Evolutionary conservation across 2,888 invertebrate genomes (phyloP).

Genomic region (Dione juno): DNA sequence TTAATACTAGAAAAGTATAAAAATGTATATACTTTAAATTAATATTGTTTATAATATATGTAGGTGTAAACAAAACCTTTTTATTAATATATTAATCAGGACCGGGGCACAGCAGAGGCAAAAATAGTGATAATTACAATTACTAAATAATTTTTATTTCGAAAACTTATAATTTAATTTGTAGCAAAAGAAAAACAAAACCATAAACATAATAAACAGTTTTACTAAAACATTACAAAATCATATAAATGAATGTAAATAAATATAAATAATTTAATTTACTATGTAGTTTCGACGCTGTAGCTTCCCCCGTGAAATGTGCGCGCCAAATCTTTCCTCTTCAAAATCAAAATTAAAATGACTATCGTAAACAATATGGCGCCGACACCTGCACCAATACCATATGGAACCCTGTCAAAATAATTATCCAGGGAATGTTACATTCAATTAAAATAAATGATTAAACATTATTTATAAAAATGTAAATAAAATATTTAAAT

Average conservation of each 20-base stretch:
- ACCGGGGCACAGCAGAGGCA: no score
- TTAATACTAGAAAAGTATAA: no score
- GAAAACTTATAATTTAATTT: background rate
- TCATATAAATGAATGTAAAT: background rate
- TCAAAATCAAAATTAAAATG: slow-evolving; percentile 31
- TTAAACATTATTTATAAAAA: no score
- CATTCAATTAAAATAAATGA: no score
- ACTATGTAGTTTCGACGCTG: slow-evolving; percentile 48
- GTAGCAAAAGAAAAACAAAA: background rate
- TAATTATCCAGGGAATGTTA: no score
- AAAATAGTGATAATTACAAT: no score
- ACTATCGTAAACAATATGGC: slow-evolving; percentile 7
- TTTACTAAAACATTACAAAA: background rate
- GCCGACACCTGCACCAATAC: slow-evolving; percentile 31
- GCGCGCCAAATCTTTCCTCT: slow-evolving; percentile 41
- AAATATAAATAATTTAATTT: background rate
- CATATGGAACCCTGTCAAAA: slow-evolving; percentile 46
- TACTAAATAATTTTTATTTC: no score
- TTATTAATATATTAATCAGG: no score
- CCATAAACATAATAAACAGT: background rate
- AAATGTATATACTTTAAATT: no score
- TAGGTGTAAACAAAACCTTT: no score
- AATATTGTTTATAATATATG: no score
- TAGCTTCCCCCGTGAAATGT: slow-evolving; percentile 48
- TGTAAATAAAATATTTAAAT: no score